Conservation (phyloP, 53 echinoderm and acorn worm species). For the Echinarachnius parma region DNA sequence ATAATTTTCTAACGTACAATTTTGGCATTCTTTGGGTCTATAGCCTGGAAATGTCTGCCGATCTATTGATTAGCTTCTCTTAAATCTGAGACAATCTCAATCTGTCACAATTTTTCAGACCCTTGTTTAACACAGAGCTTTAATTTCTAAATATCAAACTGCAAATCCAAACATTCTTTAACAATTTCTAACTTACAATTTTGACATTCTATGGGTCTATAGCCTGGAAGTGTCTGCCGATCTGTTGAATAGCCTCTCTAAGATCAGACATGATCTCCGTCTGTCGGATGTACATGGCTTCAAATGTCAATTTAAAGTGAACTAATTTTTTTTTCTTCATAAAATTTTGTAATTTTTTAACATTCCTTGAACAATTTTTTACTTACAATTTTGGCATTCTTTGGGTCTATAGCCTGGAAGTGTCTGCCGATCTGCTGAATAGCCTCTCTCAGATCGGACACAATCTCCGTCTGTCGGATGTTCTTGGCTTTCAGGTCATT, state of each 20-base stretch:
- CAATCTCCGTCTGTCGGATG: constrained; percentile 93
- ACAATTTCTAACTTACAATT: constrained; percentile 91
- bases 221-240: constrained; percentile 84
- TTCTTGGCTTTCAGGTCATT: constrained; percentile 96
- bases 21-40: constrained; percentile 85
- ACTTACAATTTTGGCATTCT: constrained; percentile 95
- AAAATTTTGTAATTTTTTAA: no score
- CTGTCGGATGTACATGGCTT: constrained; percentile 88
- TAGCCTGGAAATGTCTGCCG: constrained; percentile 83
- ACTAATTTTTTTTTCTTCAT: no score
- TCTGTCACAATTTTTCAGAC: constrained; percentile 89
- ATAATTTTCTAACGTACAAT: constrained; percentile 87
- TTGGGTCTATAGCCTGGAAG: constrained; percentile 96
- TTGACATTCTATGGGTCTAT: constrained; percentile 86
- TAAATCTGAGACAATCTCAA: constrained; percentile 83
- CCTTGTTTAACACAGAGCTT: no score
- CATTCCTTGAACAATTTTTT: not conserved
- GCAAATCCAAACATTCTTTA: constrained; percentile 11
- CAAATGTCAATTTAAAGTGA: no score
- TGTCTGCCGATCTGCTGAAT: constrained; percentile 92
- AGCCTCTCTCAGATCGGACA: constrained; percentile 87
- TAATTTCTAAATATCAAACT: no score
- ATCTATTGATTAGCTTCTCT: constrained; percentile 76
- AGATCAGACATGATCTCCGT: constrained; percentile 85
- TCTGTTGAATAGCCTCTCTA: constrained; percentile 72